Evolutionary conservation across 2,888 invertebrate species (phyloP).

Genomic region (Drosophila mettleri): DNA sequence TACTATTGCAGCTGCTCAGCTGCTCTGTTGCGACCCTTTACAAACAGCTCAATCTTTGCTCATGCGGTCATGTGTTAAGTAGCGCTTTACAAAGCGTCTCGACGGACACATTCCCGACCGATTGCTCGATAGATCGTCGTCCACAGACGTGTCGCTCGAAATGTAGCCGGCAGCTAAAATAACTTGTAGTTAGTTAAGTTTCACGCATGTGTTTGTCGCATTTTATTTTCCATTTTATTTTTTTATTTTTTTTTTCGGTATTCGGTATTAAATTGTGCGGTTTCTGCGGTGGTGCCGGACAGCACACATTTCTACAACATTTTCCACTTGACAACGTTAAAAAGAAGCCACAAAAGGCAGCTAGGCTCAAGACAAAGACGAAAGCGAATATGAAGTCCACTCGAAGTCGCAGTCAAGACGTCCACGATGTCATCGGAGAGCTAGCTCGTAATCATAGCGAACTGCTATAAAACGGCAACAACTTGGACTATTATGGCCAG

Average conservation of each 20-base stretch:
- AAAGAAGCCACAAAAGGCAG: constrained; percentile 73
- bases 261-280: constrained; percentile 81
- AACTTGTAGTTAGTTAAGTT: constrained; percentile 48
- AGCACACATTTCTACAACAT: constrained; percentile 73
- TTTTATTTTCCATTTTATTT: constrained; percentile 53
- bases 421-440: constrained; percentile 54
- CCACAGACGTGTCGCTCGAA: constrained; percentile 36
- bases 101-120: constrained; percentile 12
- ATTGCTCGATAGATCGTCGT: constrained; percentile 33
- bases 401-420: constrained; percentile 19
- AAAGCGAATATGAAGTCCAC: constrained; percentile 28
- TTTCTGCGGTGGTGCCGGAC: constrained; percentile 75
- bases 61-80: constrained; percentile 35
- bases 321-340: constrained; percentile 82
- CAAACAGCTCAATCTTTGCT: constrained; percentile 7
- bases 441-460: constrained; percentile 49
- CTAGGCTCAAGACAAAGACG: constrained; percentile 29
- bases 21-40: background rate
- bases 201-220: constrained; percentile 26
- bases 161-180: constrained; percentile 47
- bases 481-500: constrained; percentile 73
- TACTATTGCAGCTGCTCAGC: background rate
- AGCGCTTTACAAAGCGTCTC: constrained; percentile 35
- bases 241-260: constrained; percentile 66
- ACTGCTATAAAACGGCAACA: constrained; percentile 57